These are phyloP conservation scores for Ptychoptera contaminata DNA, from an alignment of 2,888 invertebrate genomes.

Conservation along the genomic window DNA sequence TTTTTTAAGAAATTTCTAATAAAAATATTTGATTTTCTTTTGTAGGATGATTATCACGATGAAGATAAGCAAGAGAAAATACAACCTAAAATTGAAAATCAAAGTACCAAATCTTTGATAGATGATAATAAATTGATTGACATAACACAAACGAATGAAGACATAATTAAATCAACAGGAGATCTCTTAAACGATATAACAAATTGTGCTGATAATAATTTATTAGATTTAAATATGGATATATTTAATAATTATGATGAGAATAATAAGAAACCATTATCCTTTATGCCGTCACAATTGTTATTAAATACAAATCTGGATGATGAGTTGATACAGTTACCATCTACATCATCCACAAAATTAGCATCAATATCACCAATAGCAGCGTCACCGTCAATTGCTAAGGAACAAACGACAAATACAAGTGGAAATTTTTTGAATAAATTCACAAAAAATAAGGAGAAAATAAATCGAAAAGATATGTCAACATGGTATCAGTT, in stretches of 20 bases:
- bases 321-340: background rate
- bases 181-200: conserved; percentile 4
- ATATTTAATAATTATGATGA: conserved; percentile 8
- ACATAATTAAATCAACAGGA: conserved; percentile 9
- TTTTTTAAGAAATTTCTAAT: too few species aligned
- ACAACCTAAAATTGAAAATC: conserved; percentile 5
- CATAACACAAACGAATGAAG: conserved; percentile 17
- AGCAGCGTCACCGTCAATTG: background rate
- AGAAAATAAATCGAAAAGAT: conserved; percentile 32
- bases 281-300: conserved; percentile 36
- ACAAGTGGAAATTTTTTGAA: conserved; percentile 10
- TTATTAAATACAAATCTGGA: conserved; percentile 25
- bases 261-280: conserved; percentile 8
- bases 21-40: conserved; percentile 23
- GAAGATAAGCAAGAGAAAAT: conserved; percentile 13
- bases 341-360: background rate
- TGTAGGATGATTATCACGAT: conserved; percentile 46
- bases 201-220: conserved; percentile 2
- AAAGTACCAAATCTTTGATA: too few species aligned
- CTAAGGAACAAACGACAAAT: conserved; percentile 8
- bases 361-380: background rate
- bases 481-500: conserved; percentile 67
- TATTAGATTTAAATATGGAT: conserved; percentile 2
- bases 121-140: conserved; percentile 16
- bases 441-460: conserved; percentile 7